Evolutionary conservation across 2,888 invertebrate genomes (phyloP).

Genomic region (Peribatodes rhomboidaria): DNA sequence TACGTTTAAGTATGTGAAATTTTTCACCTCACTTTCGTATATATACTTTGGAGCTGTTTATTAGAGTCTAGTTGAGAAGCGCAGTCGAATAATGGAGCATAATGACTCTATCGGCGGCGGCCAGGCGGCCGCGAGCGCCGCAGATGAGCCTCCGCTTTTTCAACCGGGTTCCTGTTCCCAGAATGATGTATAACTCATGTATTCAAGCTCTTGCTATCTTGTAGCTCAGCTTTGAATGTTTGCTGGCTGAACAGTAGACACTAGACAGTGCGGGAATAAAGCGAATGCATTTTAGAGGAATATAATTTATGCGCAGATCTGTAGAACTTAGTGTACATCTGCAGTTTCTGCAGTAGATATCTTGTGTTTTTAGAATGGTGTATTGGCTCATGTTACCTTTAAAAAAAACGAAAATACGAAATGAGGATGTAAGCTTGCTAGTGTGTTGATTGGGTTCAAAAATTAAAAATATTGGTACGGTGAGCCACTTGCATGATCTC

Average conservation of each 20-base stretch:
- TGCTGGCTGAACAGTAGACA: neutral
- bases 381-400: too few species aligned
- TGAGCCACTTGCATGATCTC: too few species aligned
- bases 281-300: neutral
- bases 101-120: conserved; percentile 86
- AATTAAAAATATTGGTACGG: too few species aligned
- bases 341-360: too few species aligned
- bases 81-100: conserved; percentile 78
- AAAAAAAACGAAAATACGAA: too few species aligned
- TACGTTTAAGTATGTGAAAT: too few species aligned
- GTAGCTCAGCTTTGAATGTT: conserved; percentile 6
- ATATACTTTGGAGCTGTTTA: neutral
- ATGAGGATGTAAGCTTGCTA: too few species aligned
- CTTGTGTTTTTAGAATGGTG: too few species aligned
- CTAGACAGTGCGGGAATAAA: neutral
- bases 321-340: too few species aligned
- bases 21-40: too few species aligned
- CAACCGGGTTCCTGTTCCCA: conserved; percentile 55
- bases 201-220: conserved; percentile 12
- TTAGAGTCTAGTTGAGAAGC: conserved; percentile 61
- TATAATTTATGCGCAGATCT: neutral
- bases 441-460: too few species aligned
- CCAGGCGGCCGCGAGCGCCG: conserved; percentile 65
- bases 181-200: conserved; percentile 51
- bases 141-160: conserved; percentile 53